Base-by-base conservation (phyloP, 2,888 invertebrate genomes). In the Brachypalpus laphriformis region DNA sequence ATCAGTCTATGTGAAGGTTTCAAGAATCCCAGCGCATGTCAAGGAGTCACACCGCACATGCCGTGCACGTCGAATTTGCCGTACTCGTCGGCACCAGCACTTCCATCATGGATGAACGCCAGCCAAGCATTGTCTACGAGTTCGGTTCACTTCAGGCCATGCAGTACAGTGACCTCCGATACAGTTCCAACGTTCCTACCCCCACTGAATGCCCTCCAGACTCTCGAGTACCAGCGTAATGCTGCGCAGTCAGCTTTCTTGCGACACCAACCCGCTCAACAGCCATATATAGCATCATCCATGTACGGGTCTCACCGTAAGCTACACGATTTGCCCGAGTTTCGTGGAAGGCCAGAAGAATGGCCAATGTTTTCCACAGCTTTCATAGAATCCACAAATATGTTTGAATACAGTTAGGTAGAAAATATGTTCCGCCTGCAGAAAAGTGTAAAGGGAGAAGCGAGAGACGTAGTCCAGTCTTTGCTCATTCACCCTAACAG, bases 281-380 rank as follows among this genome's bases (percentile, higher is more conserved):
- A 42, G 40, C 14, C 31, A 34, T 57, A 2, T 16, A 40, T 16
- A 42, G 18, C 61, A 45, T 25, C 25, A 28, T 3, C 18, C 8
- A 28, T 11, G 9, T 0, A 3, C 28, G 16, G 7, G 5, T 9
- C 11, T 9, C 14, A 42, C 20, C 20, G 16, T 14, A 74, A 59
- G 9, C 22, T 63, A 4, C 34, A 54, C 8, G 63, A 61, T 42
- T 40, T 78, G 20, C 78, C 65, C 0, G 56, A 28, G n/a, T 78
- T 78, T 22, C 11, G 18, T 22, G 78, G 78, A n/a, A 56, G 47
- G n/a, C 63, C 71, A n/a, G 78, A 63, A 63, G 71, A 78, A 22
- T 72, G 65, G 86, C 83, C 87, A 16, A 47, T 81, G 63, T 86
- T 87, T 65, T 74, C 42, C 14, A 86, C 63, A 1, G 63, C 71